Evolutionary conservation across 2,113 vertebrate species (phyloP).

Genomic region (Blennius ocellaris): DNA sequence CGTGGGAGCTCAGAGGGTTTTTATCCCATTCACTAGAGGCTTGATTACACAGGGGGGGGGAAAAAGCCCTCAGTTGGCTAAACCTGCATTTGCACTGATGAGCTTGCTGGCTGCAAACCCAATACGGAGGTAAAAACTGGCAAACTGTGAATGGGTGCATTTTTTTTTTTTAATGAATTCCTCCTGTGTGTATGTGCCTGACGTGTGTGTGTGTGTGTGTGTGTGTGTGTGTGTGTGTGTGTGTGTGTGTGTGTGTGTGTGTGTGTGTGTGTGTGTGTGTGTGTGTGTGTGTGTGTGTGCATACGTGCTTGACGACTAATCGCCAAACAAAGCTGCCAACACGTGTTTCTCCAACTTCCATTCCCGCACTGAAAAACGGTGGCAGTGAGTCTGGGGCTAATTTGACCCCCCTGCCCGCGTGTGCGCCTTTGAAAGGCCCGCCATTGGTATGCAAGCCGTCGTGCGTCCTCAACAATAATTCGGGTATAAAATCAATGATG

Average conservation of each 20-base stretch:
- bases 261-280: not conserved
- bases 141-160: constrained; percentile 38
- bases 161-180: constrained; percentile 24
- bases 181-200: constrained; percentile 13
- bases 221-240: constrained; percentile 7
- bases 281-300: not conserved
- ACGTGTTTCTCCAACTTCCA: constrained; percentile 47
- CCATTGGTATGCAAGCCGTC: constrained; percentile 77
- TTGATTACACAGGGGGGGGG: too few species aligned
- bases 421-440: constrained; percentile 28
- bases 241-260: not conserved
- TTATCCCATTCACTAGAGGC: constrained; percentile 69
- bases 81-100: constrained; percentile 76
- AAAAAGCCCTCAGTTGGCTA: constrained; percentile 70
- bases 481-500: constrained; percentile 80
- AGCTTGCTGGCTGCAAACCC: constrained; percentile 64
- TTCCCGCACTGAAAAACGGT: constrained; percentile 52
- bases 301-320: constrained; percentile 31
- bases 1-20: constrained; percentile 56
- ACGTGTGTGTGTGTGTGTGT: not conserved
- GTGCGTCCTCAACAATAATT: constrained; percentile 78
- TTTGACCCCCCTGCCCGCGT: constrained; percentile 52
- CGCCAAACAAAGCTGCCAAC: constrained; percentile 45
- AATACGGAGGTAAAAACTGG: constrained; percentile 58
- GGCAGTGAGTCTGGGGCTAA: constrained; percentile 50